These are phyloP conservation scores for Denticeps clupeoides DNA, from an alignment of 2,797 vertebrate species.

Conservation along the genomic window DNA sequence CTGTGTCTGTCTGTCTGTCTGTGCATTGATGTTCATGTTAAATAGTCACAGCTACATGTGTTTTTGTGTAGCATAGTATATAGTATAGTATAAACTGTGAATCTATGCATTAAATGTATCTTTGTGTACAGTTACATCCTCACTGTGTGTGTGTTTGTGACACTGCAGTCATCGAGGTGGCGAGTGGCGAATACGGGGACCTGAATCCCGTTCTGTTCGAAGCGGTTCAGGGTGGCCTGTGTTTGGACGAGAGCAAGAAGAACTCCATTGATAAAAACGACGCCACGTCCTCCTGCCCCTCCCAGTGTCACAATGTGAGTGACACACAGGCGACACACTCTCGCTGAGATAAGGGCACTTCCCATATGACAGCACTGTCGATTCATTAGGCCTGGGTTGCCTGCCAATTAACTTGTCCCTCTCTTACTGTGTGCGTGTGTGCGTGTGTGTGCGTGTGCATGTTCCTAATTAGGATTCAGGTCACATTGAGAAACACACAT, in stretches of 20 bases:
- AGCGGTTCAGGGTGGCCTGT: conserved; percentile 87
- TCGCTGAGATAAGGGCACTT: background rate
- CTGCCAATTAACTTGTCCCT: background rate
- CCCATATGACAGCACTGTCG: background rate
- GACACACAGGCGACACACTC: background rate
- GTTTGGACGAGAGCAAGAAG: conserved; percentile 79
- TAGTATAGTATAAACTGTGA: too few species aligned
- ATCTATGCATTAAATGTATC: too few species aligned
- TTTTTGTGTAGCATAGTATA: too few species aligned
- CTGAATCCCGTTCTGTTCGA: conserved; percentile 89
- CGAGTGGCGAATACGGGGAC: conserved; percentile 94
- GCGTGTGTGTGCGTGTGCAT: background rate
- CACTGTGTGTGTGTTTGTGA: conserved; percentile 11
- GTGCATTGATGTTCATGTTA: background rate
- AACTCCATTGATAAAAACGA: conserved; percentile 74
- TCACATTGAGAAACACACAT: conserved; percentile 86
- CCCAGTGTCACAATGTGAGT: conserved; percentile 61
- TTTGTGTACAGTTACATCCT: too few species aligned
- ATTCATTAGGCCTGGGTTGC: background rate
- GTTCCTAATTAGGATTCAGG: conserved; percentile 63
- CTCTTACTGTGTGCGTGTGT: conserved; percentile 2
- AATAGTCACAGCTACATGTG: too few species aligned
- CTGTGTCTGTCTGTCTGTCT: background rate
- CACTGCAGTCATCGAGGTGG: conserved; percentile 86
- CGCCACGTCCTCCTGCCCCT: conserved; percentile 53